A percentile compares a stretch with the other conserved stretches of the same genome.
These are phyloP conservation scores for Drosophila melanica DNA, from an alignment of 1,140 invertebrate species.

Conservation along the genomic window DNA sequence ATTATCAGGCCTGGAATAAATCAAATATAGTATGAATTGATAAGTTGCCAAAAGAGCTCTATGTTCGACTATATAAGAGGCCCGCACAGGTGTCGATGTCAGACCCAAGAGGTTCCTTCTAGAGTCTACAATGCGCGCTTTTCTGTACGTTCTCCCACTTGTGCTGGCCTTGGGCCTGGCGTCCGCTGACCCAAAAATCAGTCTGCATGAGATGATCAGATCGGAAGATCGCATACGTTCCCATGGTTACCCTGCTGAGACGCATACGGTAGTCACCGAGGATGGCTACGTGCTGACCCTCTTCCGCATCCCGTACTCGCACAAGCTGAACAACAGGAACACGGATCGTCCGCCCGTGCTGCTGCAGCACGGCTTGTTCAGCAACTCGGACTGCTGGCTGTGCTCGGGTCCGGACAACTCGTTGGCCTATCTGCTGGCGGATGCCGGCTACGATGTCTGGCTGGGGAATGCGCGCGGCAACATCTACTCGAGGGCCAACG, in stretches of 20 bases:
- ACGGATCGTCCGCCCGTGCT: constrained; percentile 48
- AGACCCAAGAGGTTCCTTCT: constrained; percentile 21
- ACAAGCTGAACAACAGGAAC: constrained; percentile 53
- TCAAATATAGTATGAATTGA: constrained; percentile 6
- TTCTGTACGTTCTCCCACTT: constrained; percentile 31
- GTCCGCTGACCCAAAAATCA: constrained; percentile 27
- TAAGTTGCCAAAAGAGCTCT: background rate
- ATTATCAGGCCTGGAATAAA: constrained; percentile 28
- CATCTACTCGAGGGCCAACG: constrained; percentile 86
- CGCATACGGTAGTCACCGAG: constrained; percentile 52
- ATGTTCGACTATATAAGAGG: constrained; percentile 24
- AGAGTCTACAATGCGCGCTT: constrained; percentile 39
- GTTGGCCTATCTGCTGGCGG: constrained; percentile 87
- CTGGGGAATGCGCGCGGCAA: constrained; percentile 89
- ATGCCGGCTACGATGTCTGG: constrained; percentile 90
- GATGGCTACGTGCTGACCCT: constrained; percentile 68
- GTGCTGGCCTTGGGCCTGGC: constrained; percentile 39
- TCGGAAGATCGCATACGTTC: constrained; percentile 59
- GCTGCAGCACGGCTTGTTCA: constrained; percentile 72
- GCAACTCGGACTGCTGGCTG: constrained; percentile 71
- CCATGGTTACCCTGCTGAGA: constrained; percentile 68
- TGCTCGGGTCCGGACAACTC: constrained; percentile 63
- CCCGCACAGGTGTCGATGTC: constrained; percentile 1
- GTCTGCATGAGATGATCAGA: constrained; percentile 43
- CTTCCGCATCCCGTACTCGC: constrained; percentile 72